phyloP scores from a whole-genome alignment of 1,140 invertebrate genomes.

The Lasioglossum albipes region DNA sequence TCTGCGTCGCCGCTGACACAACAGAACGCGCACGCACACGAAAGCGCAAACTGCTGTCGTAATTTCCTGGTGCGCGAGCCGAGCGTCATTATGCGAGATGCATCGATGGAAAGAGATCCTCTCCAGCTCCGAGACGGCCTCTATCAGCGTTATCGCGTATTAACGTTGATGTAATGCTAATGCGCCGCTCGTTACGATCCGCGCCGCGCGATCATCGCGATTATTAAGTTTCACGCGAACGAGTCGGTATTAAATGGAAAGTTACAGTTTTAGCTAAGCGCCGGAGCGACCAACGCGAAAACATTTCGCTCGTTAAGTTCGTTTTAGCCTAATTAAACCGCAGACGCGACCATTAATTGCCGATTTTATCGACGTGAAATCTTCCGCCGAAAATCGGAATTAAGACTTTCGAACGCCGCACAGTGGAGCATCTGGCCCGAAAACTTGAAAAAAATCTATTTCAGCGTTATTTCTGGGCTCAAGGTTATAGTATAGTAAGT shows the following conservation, averaged over 20 bases:
- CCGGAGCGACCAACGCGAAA: neutral
- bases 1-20: slow-evolving; percentile 27
- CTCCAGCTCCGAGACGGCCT: neutral
- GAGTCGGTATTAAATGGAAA: slow-evolving; percentile 15
- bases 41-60: neutral
- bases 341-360: neutral
- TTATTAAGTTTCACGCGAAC: slow-evolving; percentile 9
- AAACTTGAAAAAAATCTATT: too few species aligned
- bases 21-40: slow-evolving; percentile 15
- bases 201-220: neutral
- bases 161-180: slow-evolving; percentile 14
- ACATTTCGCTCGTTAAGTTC: neutral
- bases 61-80: slow-evolving; percentile 33
- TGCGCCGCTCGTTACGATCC: neutral
- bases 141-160: slow-evolving; percentile 21
- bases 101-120: slow-evolving; percentile 18
- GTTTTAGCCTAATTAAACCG: neutral
- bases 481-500: too few species aligned
- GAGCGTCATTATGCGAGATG: slow-evolving; percentile 11
- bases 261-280: neutral
- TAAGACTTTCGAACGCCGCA: too few species aligned
- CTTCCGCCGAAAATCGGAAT: too few species aligned
- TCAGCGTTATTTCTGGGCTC: too few species aligned
- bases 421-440: too few species aligned
- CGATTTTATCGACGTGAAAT: neutral